Evolutionary conservation across 2,113 vertebrate species (phyloP), one percentile per base, ranked within the genome.

Genomic region (Dromaius novaehollandiae): DNA sequence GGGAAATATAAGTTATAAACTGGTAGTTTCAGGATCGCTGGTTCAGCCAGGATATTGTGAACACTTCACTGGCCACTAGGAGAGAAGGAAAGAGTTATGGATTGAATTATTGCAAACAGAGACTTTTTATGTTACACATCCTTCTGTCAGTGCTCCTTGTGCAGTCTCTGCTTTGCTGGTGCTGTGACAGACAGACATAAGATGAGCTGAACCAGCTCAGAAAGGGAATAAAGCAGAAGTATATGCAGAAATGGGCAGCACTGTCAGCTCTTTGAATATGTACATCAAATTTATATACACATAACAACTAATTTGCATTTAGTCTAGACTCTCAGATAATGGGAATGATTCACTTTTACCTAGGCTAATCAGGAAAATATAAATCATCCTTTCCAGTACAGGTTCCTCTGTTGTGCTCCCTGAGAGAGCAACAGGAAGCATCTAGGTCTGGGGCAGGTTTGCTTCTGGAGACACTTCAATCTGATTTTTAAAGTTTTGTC

Each of bases 251-350:
- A 64, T 64, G 44, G n/a, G 26, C n/a, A 79, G 58, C 6, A 7
- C n/a, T 40, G 25, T 10, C 44, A 42, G 48, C 42, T 74, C 34
- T 20, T 64, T 42, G 28, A 48, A 48, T n/a, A 85, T 4, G 25
- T 7, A 53, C 26, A 58, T 25, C 11, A 58, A 82, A 22, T 15
- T 56, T 38, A n/a, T 16, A 46, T 28, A 40, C 6, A 88, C 44
- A n/a, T 69, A 48, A 42, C 17, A 1, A 0, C 13, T 28, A 55
- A 79, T 28, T 66, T 9, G 3, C 0, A 3, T 74, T 88, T 68
- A 60, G 15, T 30, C 19, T 15, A 25, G 32, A 8, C n/a, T 88
- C 25, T 68, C 17, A 44, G 56, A 19, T 25, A 68, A 21, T 32
- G 10, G 20, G 32, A 56, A 66, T 3, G 18, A 25, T 15, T 64